Evolutionary conservation across 2,797 vertebrate genomes (phyloP).

Genomic region (Epinephelus coioides): DNA sequence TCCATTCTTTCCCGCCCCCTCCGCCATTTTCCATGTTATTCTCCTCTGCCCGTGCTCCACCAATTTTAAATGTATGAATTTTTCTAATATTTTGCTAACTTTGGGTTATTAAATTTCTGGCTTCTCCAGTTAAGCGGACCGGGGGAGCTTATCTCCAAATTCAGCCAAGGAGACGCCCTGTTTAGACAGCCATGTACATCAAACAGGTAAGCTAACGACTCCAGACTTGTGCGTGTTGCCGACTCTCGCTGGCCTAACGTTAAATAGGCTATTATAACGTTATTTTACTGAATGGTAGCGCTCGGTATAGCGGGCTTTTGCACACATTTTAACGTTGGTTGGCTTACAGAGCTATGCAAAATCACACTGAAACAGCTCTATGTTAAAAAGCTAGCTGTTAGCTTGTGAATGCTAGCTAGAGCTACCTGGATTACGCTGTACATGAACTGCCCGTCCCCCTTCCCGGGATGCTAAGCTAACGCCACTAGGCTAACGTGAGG

Average conservation of each 20-base stretch:
- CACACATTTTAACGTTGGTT: accelerated
- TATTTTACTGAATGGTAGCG: background rate
- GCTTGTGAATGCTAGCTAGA: conserved; percentile 13
- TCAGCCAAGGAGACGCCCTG: conserved; percentile 55
- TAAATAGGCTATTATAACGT: background rate
- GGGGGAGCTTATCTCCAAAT: conserved; percentile 61
- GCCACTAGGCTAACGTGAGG: conserved; percentile 29
- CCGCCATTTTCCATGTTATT: conserved; percentile 89
- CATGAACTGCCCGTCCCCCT: conserved; percentile 43
- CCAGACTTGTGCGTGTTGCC: conserved; percentile 38
- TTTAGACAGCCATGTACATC: conserved; percentile 85
- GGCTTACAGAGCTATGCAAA: background rate
- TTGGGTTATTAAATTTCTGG: conserved; percentile 45
- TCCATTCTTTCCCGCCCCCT: conserved; percentile 82
- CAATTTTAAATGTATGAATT: conserved; percentile 62
- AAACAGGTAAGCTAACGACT: conserved; percentile 86
- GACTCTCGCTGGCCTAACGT: conserved; percentile 22
- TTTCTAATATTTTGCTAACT: conserved; percentile 37
- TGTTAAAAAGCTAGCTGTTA: background rate
- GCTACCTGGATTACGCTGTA: background rate
- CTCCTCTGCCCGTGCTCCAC: conserved; percentile 62
- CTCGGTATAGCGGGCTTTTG: too few species aligned
- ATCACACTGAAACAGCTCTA: accelerated
- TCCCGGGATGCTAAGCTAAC: conserved; percentile 65
- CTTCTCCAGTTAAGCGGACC: conserved; percentile 75